Percentiles rank a stretch among this genome's conserved stretches.
Evolutionary conservation across 2,113 vertebrate genomes (phyloP).

Genomic region (Campylomormyrus tamandua): DNA sequence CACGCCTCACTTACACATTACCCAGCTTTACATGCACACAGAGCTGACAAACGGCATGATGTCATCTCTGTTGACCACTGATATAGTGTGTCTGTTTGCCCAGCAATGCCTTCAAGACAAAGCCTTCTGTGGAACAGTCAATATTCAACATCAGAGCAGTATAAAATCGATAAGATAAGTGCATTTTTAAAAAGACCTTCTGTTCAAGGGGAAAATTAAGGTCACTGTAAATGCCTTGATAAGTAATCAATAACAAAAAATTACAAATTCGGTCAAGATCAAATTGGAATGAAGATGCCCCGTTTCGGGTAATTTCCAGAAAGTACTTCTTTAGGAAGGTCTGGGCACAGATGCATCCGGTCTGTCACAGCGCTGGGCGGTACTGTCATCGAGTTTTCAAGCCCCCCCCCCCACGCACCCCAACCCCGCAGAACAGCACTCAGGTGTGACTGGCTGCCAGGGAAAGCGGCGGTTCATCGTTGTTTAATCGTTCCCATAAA

Average conservation of each 20-base stretch:
- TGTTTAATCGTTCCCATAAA: background rate
- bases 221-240: background rate
- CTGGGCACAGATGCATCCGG: slow-evolving; percentile 34
- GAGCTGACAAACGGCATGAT: background rate
- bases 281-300: background rate
- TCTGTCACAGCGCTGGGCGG: background rate
- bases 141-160: background rate
- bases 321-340: slow-evolving; percentile 12
- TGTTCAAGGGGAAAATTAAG: background rate
- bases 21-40: background rate
- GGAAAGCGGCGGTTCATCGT: background rate
- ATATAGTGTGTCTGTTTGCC: background rate
- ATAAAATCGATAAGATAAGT: background rate
- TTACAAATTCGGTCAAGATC: background rate
- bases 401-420: background rate
- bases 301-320: background rate
- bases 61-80: slow-evolving; percentile 10
- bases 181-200: background rate
- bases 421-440: background rate
- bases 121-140: slow-evolving; percentile 1
- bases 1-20: slow-evolving; percentile 7
- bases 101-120: background rate
- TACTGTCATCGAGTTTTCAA: background rate
- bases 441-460: background rate
- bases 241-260: background rate